Conservation (phyloP, 2,797 vertebrate species). For the Pygocentrus nattereri region DNA sequence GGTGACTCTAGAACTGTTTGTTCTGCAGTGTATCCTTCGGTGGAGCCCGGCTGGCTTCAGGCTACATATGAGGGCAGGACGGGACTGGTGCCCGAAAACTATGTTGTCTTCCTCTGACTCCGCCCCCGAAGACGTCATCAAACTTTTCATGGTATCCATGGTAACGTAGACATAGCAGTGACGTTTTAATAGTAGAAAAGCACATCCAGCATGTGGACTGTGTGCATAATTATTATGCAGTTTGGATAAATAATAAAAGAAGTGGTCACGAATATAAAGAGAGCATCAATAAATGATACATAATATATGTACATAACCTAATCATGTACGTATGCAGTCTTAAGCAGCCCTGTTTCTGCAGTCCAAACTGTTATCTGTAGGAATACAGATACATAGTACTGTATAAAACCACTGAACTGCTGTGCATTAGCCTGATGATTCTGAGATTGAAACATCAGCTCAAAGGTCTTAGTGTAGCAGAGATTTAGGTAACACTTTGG, state of each 20-base stretch:
- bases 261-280: background rate
- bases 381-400: background rate
- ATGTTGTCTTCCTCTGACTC: conserved; percentile 90
- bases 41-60: conserved; percentile 96
- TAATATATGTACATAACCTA: background rate
- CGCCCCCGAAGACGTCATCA: conserved; percentile 66
- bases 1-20: conserved; percentile 3
- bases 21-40: conserved; percentile 88
- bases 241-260: background rate
- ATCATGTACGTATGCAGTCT: background rate
- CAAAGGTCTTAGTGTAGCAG: background rate
- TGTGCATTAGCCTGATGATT: background rate
- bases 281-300: background rate
- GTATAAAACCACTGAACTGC: conserved; percentile 9
- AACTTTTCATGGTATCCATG: conserved; percentile 96
- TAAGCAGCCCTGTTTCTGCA: background rate
- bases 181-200: background rate
- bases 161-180: conserved; percentile 67
- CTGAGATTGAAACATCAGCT: background rate
- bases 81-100: conserved; percentile 94
- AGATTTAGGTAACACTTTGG: background rate
- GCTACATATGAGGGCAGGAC: conserved; percentile 94
- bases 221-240: conserved; percentile 40
- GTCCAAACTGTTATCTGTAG: background rate
- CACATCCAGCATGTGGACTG: conserved; percentile 12